Evolutionary conservation across 2,888 invertebrate genomes (phyloP), one percentile per base, ranked within the genome.

Genomic region (Tholera decimalis): DNA sequence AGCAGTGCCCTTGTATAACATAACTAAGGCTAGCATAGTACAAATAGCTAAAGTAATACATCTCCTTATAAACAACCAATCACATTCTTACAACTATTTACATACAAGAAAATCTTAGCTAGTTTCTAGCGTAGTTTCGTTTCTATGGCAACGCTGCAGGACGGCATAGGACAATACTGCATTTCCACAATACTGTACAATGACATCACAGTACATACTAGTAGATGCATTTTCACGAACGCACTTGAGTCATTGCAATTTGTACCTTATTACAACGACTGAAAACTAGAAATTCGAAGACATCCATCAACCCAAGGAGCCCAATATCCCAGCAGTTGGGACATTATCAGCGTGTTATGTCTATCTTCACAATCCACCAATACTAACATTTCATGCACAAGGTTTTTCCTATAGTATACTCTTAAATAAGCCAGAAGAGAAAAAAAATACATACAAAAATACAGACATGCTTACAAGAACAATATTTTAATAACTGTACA

Each of bases 61-160:
- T 7, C 3, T 28, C 9, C 28, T 28, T 70, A 41, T 18, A 46
- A 20, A 55, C 46, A 72, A 72, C 4, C 66, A 73, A 39, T 56
- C 41, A 49, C 43, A 49, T 66, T 49, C 73, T 44, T 54, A 73
- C 2, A 73, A 46, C 13, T 55, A 79, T 65, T 26, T 60, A 59
- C 41, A 58, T 65, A 54, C 22, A 44, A 77, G 18, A n/a, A 37
- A 24, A 33, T 7, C 61, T 49, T 47, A 62, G 26, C 15, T 24
- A 6, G 4, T 56, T 35, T 26, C 24, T 37, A 37, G 18, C 22
- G 37, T 64, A 79, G 57, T 71, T 71, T 68, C 60, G 54, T 77
- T 67, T 82, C 76, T 59, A 80, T 80, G 81, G 77, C 83, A 83
- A 80, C 73, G 65, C 64, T 72, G 50, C 26, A 44, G 73, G 73